Conservation (phyloP, 2,797 vertebrate species). For the Ataeniobius toweri region DNA sequence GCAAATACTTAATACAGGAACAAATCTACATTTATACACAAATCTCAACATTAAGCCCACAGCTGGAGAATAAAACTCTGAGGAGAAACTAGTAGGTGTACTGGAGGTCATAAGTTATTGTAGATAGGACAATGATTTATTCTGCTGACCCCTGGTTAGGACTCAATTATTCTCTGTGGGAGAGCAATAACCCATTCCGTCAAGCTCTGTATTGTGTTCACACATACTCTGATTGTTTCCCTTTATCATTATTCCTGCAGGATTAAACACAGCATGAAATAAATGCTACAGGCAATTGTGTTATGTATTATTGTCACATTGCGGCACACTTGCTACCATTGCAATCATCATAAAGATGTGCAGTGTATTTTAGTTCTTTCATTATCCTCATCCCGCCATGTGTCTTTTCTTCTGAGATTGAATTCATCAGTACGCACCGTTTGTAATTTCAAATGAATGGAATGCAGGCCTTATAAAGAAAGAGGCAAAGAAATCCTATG, state of each 20-base stretch:
- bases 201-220: conserved; percentile 75
- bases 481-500: conserved; percentile 38
- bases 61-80: neutral
- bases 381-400: conserved; percentile 41
- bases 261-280: conserved; percentile 84
- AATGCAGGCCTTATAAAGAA: conserved; percentile 39
- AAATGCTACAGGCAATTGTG: conserved; percentile 78
- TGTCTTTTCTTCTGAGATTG: conserved; percentile 38
- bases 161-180: conserved; percentile 76
- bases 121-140: conserved; percentile 71
- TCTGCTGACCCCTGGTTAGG: conserved; percentile 69
- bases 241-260: conserved; percentile 82
- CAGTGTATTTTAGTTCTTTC: conserved; percentile 62
- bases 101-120: conserved; percentile 66
- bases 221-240: conserved; percentile 80
- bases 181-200: conserved; percentile 71
- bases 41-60: neutral
- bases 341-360: conserved; percentile 72
- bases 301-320: conserved; percentile 78
- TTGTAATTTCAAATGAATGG: conserved; percentile 49
- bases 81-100: conserved; percentile 42
- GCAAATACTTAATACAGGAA: neutral
- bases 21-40: neutral
- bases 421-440: conserved; percentile 52
- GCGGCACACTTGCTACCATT: conserved; percentile 56